Evolutionary conservation across 2,888 invertebrate genomes (phyloP).

Genomic region (Agrochola lychnidis): DNA sequence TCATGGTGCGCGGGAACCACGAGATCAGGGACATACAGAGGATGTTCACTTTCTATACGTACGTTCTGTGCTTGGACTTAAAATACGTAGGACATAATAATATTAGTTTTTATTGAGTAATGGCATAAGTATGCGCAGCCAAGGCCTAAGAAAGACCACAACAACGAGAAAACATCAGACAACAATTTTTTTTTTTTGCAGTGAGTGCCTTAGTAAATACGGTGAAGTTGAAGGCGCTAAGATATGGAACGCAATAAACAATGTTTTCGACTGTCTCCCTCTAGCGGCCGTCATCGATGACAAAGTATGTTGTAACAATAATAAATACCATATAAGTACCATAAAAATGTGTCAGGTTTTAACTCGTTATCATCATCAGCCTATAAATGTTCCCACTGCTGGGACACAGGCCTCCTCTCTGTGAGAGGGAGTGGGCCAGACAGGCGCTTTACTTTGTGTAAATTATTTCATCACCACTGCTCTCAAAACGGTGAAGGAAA

Average conservation of each 20-base stretch:
- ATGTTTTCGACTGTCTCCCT: slow-evolving; percentile 93
- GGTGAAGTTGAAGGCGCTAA: slow-evolving; percentile 91
- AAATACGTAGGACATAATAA: background rate
- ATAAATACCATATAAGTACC: no score
- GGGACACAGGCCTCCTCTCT: no score
- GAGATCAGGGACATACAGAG: slow-evolving; percentile 94
- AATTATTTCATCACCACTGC: no score
- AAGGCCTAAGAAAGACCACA: background rate
- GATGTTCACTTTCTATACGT: slow-evolving; percentile 93
- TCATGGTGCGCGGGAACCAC: slow-evolving; percentile 93
- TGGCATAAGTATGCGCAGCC: background rate
- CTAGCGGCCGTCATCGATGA: slow-evolving; percentile 94
- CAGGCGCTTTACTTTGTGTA: no score
- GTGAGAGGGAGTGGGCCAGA: no score
- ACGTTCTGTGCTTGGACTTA: slow-evolving; percentile 56
- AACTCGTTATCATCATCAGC: no score
- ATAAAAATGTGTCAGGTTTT: no score
- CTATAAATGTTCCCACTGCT: no score
- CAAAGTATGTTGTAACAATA: slow-evolving; percentile 80
- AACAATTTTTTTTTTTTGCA: slow-evolving; percentile 71
- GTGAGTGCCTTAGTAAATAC: slow-evolving; percentile 93
- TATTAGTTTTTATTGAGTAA: background rate
- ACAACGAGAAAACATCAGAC: background rate
- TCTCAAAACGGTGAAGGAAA: no score
- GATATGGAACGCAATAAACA: slow-evolving; percentile 93